phyloP scores from a whole-genome alignment of 1,140 invertebrate genomes.

The Glomeris maerens region DNA sequence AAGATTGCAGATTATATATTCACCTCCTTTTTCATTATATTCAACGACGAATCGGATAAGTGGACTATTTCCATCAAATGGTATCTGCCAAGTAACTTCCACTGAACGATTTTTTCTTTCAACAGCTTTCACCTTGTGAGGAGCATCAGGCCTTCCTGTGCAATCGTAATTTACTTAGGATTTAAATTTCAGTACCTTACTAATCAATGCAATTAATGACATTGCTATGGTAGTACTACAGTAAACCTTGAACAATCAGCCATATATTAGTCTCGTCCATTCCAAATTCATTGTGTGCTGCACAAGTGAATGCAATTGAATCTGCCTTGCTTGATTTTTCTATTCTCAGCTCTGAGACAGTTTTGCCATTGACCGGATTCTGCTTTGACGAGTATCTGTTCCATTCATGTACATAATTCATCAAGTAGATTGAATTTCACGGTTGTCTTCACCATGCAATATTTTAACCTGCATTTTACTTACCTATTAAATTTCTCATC shows the following conservation, averaged over 20 bases:
- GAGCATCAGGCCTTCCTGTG: slow-evolving; percentile 34
- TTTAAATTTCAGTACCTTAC: no score
- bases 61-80: slow-evolving; percentile 37
- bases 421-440: no score
- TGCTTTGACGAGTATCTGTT: no score
- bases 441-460: no score
- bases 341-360: slow-evolving; percentile 49
- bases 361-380: no score
- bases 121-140: slow-evolving; percentile 28
- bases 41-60: slow-evolving; percentile 34
- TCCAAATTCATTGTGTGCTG: slow-evolving; percentile 73
- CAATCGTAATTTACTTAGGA: no score
- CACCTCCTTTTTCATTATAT: slow-evolving; percentile 25
- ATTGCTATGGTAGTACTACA: no score
- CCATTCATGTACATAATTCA: no score
- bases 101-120: slow-evolving; percentile 28
- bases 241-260: slow-evolving; percentile 82
- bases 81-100: slow-evolving; percentile 30
- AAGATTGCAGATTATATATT: no score
- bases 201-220: no score
- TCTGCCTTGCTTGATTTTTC: slow-evolving; percentile 69
- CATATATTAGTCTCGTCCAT: slow-evolving; percentile 80
- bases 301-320: slow-evolving; percentile 73
- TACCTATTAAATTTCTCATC: no score
- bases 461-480: no score